Percentiles rank a stretch among this genome's conserved stretches.
Conservation (phyloP, 2,888 invertebrate species). For the Rhamphomyia laevipes region DNA sequence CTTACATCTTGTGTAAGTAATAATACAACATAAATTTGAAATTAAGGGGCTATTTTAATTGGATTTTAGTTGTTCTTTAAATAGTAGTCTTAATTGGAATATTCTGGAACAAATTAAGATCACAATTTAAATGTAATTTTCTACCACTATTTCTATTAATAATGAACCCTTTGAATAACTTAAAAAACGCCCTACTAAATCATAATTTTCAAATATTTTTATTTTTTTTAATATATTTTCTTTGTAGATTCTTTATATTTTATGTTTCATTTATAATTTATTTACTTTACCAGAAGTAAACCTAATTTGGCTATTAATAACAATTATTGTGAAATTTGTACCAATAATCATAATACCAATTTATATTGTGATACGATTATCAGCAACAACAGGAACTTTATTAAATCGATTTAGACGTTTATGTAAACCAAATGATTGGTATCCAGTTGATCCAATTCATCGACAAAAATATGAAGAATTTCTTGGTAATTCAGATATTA, state of each 20-base stretch:
- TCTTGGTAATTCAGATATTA: conserved; percentile 26
- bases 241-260: no score
- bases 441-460: conserved; percentile 26
- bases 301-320: neutral
- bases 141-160: no score
- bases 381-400: conserved; percentile 23
- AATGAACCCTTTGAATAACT: no score
- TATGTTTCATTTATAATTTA: no score
- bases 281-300: no score
- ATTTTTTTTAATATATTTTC: neutral
- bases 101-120: no score
- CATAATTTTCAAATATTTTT: neutral
- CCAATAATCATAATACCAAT: conserved; percentile 27
- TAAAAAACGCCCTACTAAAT: no score
- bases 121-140: no score
- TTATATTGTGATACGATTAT: conserved; percentile 23
- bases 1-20: conserved; percentile 20
- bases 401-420: conserved; percentile 23
- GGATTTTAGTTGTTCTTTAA: no score
- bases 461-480: conserved; percentile 28
- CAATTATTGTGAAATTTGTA: conserved; percentile 17
- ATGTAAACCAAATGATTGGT: conserved; percentile 33
- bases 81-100: no score
- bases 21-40: no score
- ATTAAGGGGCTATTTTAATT: no score